Evolutionary conservation across 1,140 invertebrate species (phyloP), one percentile per base, ranked within the genome.

Genomic region (Drosophila ironensis): DNA sequence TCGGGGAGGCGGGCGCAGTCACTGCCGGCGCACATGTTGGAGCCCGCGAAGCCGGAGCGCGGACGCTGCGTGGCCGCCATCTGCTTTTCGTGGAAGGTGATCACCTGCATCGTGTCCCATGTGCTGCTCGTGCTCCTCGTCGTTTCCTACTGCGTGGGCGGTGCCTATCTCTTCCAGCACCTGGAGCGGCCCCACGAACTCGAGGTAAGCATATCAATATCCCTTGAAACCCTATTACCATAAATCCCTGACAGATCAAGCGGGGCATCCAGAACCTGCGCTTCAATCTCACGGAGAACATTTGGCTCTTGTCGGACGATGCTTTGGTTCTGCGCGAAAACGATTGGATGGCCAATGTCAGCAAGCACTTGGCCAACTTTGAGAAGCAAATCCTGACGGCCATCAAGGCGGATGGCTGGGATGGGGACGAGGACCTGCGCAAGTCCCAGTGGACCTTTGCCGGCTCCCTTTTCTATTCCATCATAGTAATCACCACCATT

Each of bases 401-500:
- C 69, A 97, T 98, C 92, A 96, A 95, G 75, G 94, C 95, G 42
- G 93, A 96, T 33, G 97, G 97, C 3, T 98, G 97, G 95, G 96
- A 98, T 89, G 97, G 97, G 35, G 94, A 93, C 71, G 96, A 98
- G 90, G 94, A 94, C 66, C 91, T 91, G 4, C 91, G 93, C 6
- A 93, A 93, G 64, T 93, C 94, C 44, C 96, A 97, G 86, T 98
- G 97, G 97, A 97, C 96, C 1, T 96, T 97, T 81, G 93, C 95
- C 8, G 97, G 97, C 1, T 95, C 97, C 1, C 93, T 99, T 2
- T 98, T 99, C 90, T 99, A 99, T 91, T 98, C 97, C 56, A 97
- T 99, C 73, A 98, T 99, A 75, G 97, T 99, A 40, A 98, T 98
- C 81, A 98, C 97, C 0, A 98, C 97, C 14, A 98, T 98, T 47